Evolutionary conservation across 2,888 invertebrate species (phyloP).

Genomic region (Chrysolina americana): DNA sequence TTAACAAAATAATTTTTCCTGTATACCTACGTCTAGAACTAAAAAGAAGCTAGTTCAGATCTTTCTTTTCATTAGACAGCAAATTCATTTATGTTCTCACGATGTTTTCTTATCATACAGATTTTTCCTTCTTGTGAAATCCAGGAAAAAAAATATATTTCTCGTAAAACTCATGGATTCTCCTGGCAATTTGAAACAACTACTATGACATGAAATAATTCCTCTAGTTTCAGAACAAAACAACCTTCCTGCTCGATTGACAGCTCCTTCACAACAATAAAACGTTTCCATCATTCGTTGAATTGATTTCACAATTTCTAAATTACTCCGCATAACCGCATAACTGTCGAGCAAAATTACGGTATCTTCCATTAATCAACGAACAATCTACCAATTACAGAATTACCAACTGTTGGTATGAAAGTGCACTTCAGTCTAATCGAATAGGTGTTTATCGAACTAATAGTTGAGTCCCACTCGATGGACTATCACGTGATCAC

Average conservation of each 20-base stretch:
- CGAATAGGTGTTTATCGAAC: conserved; percentile 55
- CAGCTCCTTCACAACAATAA: neutral
- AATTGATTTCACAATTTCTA: conserved; percentile 9
- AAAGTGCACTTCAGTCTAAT: conserved; percentile 52
- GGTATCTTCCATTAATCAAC: conserved; percentile 36
- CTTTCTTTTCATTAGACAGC: too few relatives aligned
- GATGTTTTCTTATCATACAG: too few relatives aligned
- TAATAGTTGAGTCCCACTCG: conserved; percentile 46
- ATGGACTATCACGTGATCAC: conserved; percentile 38
- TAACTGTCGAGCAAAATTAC: conserved; percentile 26
- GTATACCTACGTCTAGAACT: too few relatives aligned
- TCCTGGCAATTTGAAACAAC: too few relatives aligned
- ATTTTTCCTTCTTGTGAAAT: too few relatives aligned
- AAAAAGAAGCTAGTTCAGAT: too few relatives aligned
- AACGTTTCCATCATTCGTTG: neutral
- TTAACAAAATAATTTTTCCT: too few relatives aligned
- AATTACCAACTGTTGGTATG: conserved; percentile 38
- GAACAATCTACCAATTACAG: conserved; percentile 29
- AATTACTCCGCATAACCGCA: conserved; percentile 16
- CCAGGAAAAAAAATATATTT: too few relatives aligned
- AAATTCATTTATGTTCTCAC: too few relatives aligned
- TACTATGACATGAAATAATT: neutral
- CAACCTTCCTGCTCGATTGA: neutral
- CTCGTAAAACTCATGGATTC: too few relatives aligned
- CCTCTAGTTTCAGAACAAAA: neutral